Evolutionary conservation across 2,113 vertebrate genomes (phyloP).

Genomic region (Lota lota): DNA sequence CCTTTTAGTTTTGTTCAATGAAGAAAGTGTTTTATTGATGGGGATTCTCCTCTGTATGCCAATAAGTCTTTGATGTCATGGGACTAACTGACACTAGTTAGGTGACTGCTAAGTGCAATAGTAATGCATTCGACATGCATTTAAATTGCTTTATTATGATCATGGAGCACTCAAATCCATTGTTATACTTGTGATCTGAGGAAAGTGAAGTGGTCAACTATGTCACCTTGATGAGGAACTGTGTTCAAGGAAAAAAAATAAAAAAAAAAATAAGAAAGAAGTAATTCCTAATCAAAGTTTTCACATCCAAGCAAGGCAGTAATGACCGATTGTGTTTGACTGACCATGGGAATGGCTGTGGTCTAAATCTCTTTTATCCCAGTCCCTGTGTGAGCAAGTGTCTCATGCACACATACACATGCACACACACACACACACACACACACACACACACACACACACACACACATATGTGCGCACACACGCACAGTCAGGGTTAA

Average conservation of each 20-base stretch:
- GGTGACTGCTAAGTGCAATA: too few species aligned
- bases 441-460: constrained; percentile 6
- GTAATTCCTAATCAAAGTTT: too few species aligned
- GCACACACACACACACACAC: constrained; percentile 19
- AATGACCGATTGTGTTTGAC: constrained; percentile 48
- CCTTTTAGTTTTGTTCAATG: too few species aligned
- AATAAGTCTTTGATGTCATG: too few species aligned
- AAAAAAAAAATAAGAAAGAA: too few species aligned
- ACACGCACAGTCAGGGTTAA: constrained; percentile 35
- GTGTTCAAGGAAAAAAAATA: background rate
- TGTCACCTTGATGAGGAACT: constrained; percentile 36
- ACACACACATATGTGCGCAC: background rate
- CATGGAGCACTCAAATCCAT: too few species aligned
- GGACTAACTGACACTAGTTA: too few species aligned
- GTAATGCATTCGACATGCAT: constrained; percentile 9
- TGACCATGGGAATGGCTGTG: constrained; percentile 58
- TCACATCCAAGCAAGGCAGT: constrained; percentile 26
- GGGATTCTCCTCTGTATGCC: too few species aligned
- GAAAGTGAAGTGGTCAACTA: too few species aligned
- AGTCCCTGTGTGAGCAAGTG: constrained; percentile 31
- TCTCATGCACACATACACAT: background rate
- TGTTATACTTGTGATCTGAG: constrained; percentile 28
- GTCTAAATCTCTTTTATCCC: constrained; percentile 57
- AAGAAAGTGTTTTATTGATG: too few species aligned
- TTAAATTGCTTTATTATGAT: background rate